Evolutionary conservation across 1,140 invertebrate genomes (phyloP).

Genomic region (Paralvinella palmiformis): DNA sequence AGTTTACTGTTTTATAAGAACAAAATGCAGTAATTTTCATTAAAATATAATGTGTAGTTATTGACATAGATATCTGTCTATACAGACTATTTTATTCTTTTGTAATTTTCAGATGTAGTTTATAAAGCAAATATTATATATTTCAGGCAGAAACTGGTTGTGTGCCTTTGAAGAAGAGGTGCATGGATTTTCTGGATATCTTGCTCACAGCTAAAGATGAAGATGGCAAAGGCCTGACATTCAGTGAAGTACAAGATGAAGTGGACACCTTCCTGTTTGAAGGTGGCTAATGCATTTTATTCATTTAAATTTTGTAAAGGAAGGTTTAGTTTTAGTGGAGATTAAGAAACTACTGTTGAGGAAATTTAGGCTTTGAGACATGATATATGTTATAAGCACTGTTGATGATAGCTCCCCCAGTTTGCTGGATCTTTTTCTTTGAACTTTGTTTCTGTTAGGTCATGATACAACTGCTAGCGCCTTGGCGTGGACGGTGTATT

Average conservation of each 20-base stretch:
- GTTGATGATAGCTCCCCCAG: too few species aligned
- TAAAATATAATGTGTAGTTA: not conserved
- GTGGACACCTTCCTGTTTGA: constrained; percentile 38
- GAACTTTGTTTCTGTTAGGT: constrained; percentile 7
- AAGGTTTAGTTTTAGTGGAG: too few species aligned
- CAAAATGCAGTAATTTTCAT: not conserved
- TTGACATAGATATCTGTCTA: too few species aligned
- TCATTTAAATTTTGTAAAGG: not conserved
- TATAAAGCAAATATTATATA: too few species aligned
- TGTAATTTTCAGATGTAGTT: too few species aligned
- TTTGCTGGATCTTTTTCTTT: too few species aligned
- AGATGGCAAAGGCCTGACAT: constrained; percentile 19
- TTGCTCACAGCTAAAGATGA: constrained; percentile 17
- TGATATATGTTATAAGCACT: too few species aligned
- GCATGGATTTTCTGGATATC: constrained; percentile 16
- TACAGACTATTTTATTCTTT: too few species aligned
- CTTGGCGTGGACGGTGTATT: constrained; percentile 69
- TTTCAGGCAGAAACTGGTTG: not conserved
- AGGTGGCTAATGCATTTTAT: constrained; percentile 8
- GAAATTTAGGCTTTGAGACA: too few species aligned
- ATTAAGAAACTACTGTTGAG: too few species aligned
- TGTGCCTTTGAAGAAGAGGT: not conserved
- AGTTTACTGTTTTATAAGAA: not conserved
- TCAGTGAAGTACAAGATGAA: constrained; percentile 29
- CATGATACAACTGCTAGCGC: constrained; percentile 56